Conservation (phyloP, 1,140 invertebrate species). For the Nymphalis io region DNA sequence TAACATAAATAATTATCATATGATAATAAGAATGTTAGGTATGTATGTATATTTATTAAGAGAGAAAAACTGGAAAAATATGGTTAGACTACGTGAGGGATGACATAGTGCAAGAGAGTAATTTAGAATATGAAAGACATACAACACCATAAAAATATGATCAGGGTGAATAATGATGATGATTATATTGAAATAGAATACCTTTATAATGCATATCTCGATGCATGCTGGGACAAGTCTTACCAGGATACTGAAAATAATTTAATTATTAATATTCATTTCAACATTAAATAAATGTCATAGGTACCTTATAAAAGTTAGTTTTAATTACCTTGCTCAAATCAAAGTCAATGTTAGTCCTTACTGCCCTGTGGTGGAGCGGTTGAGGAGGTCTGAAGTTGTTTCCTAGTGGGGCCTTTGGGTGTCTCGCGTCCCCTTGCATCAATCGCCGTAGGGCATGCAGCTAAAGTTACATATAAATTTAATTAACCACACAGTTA, state of each 20-base stretch:
- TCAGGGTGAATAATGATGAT: too few species aligned
- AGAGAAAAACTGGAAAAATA: too few species aligned
- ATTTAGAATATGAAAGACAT: too few species aligned
- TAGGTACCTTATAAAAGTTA: neutral
- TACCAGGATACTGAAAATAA: constrained; percentile 82
- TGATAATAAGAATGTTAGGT: too few species aligned
- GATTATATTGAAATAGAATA: constrained; percentile 22
- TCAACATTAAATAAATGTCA: neutral
- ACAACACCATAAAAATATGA: too few species aligned
- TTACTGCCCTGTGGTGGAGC: constrained; percentile 93
- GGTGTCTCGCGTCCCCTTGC: constrained; percentile 91
- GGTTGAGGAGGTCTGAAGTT: constrained; percentile 95
- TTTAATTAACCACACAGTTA: constrained; percentile 40
- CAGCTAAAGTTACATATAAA: constrained; percentile 82
- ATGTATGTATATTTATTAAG: too few species aligned
- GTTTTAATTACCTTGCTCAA: constrained; percentile 84
- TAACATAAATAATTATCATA: too few species aligned
- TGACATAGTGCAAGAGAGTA: too few species aligned
- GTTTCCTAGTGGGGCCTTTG: constrained; percentile 94
- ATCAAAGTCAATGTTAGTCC: constrained; percentile 97
- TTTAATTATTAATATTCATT: neutral
- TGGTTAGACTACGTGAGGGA: too few species aligned
- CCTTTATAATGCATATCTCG: constrained; percentile 93
- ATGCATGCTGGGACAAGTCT: constrained; percentile 93
- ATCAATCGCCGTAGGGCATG: constrained; percentile 90